Percentiles rank a stretch among this genome's conserved stretches.
phyloP scores from a whole-genome alignment of 2,113 vertebrate genomes.

The Menura novaehollandiae region DNA sequence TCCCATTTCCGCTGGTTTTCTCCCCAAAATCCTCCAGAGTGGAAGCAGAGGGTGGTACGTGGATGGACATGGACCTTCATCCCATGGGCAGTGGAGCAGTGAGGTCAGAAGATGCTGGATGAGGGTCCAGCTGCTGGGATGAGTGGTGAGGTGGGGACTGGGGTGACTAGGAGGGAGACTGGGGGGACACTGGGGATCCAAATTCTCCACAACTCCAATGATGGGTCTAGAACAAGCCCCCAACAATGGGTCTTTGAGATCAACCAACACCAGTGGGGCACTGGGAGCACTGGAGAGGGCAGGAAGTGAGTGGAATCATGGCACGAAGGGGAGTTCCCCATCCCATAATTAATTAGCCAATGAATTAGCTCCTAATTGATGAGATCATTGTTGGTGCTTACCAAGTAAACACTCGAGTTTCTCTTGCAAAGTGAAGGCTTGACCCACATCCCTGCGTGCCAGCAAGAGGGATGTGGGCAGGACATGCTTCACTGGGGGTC shows the following conservation, averaged over 20 bases:
- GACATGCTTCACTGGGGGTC: neutral
- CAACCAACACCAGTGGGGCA: neutral
- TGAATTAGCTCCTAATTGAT: neutral
- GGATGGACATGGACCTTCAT: neutral
- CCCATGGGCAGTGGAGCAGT: neutral
- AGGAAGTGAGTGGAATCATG: neutral
- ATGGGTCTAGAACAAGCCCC: neutral
- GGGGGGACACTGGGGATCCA: neutral
- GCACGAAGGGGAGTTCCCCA: neutral
- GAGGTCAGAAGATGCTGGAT: neutral
- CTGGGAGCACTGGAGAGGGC: neutral
- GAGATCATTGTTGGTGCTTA: neutral
- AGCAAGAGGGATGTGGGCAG: too few relatives aligned
- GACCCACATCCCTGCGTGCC: rapidly evolving
- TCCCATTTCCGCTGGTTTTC: neutral
- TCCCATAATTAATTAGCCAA: neutral
- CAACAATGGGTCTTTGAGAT: neutral
- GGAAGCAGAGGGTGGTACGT: neutral
- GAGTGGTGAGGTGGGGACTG: neutral
- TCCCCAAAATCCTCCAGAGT: neutral
- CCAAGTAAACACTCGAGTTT: neutral
- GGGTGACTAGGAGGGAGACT: neutral
- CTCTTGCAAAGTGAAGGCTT: too few relatives aligned
- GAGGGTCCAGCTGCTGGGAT: neutral
- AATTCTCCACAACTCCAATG: neutral